Percentiles rank a stretch among this genome's conserved stretches.
phyloP scores from a whole-genome alignment of 2,113 vertebrate species.

The Pelmatolapia mariae region DNA sequence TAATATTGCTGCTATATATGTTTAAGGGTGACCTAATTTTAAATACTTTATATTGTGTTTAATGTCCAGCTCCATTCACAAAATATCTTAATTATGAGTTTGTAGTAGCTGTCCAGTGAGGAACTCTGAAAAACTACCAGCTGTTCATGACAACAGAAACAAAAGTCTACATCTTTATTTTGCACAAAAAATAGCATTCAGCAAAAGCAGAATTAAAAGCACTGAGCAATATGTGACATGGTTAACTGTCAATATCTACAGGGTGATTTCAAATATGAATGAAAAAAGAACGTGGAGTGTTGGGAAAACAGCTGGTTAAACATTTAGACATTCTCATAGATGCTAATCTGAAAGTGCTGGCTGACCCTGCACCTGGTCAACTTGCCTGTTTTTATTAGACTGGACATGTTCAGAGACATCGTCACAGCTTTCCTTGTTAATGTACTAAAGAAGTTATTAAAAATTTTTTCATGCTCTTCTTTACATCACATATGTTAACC shows the following conservation, averaged over 20 bases:
- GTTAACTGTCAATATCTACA: neutral
- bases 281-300: fast-evolving
- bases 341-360: neutral
- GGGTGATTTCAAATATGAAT: neutral
- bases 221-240: neutral
- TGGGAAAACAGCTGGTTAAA: neutral
- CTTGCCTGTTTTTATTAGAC: neutral
- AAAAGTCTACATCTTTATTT: neutral
- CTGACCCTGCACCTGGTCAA: neutral
- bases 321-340: neutral
- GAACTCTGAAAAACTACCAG: neutral
- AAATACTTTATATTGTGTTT: neutral
- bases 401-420: neutral
- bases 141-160: neutral
- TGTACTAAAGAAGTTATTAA: neutral
- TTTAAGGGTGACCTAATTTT: neutral
- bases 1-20: neutral
- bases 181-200: neutral
- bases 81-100: neutral
- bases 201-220: neutral
- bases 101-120: neutral
- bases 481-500: neutral
- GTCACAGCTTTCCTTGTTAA: neutral
- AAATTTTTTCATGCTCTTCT: neutral
- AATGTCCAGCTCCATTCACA: neutral